A percentile compares a stretch with the other conserved stretches of the same genome.
phyloP scores from a whole-genome alignment of 2,113 vertebrate genomes.

The Eulacestoma nigropectus region DNA sequence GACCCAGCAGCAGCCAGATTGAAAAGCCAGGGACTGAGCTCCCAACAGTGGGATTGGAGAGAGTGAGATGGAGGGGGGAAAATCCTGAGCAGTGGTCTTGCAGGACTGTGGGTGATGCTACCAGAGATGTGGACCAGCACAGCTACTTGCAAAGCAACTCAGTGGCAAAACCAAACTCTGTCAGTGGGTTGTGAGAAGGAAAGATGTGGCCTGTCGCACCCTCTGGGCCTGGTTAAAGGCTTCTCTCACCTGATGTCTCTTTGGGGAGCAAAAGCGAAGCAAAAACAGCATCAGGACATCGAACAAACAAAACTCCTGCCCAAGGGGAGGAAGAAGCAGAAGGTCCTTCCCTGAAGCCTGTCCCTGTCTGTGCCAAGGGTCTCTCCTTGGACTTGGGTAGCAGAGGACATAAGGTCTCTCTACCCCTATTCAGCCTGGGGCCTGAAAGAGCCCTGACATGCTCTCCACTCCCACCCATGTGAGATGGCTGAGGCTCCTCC shows the following conservation, averaged over 20 bases:
- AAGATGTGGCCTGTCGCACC: not conserved
- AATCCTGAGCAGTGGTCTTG: not conserved
- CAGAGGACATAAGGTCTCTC: not conserved
- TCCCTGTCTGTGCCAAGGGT: not conserved
- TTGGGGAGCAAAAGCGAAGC: not conserved
- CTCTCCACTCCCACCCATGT: not conserved
- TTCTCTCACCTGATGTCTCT: not conserved
- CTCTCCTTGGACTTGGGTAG: not conserved
- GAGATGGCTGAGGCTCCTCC: not conserved
- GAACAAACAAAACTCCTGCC: not conserved
- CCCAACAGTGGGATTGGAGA: not conserved
- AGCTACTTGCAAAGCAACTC: not conserved
- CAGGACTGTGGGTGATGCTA: not conserved
- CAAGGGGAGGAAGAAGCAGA: not conserved
- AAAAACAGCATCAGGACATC: not conserved
- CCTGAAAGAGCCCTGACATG: not conserved
- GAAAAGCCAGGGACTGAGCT: not conserved
- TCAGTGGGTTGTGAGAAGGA: not conserved
- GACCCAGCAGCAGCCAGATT: not conserved
- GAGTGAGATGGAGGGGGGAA: not conserved
- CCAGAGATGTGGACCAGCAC: not conserved
- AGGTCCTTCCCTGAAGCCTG: not conserved
- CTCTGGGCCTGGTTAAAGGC: not conserved
- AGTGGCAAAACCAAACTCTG: not conserved
- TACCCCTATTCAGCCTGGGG: not conserved